Base-by-base conservation (phyloP, 2,888 invertebrate species). In the Ormyrus pomaceus region DNA sequence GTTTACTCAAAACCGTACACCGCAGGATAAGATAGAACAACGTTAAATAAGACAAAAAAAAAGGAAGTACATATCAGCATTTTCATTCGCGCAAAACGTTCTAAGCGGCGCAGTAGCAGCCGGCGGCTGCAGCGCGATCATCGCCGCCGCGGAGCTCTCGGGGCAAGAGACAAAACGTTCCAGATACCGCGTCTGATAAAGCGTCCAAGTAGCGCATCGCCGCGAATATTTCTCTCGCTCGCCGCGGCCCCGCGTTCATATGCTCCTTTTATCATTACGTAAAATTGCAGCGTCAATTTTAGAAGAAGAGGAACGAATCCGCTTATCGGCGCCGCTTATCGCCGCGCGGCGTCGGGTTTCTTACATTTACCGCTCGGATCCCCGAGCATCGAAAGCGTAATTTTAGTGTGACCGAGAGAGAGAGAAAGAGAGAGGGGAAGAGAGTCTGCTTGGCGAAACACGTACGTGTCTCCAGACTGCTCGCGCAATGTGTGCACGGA, bases 251-350 rank as follows among this genome's bases (percentile, higher is more conserved):
- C 10, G 11, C 59, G 11, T 34, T 7, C 19, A 19, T 34, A 45
- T 6, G 45, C 48, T 55, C 45, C 19, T 66, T 56, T 81, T 81
- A 81, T 79, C 81, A n/a, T 69, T 55, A 64, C 64, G 51, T 64
- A 79, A 76, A 79, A 81, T 76, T 79, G 62, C 72, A 56, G 71
- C 58, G 81, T 81, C 68, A 69, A 81, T 81, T 81, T 73, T n/a
- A 34, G 1, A 58, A 19, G 19, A 9, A 62, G 53, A 59, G n/a
- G 62, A 53, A 55, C 19, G 19, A 19, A 19, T 19, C 19, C 19
- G 19, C 19, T 64, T 70, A 62, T 77, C 70, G 64, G 46, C 50
- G 56, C 48, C 53, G 7, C 77, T 79, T 79, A 79, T 79, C 79
- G 50, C 50, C 34, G 58, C 56, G n/a, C 58, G 65, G 70, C 65